Evolutionary conservation across 2,113 vertebrate genomes (phyloP).

Genomic region (Bubo bubo): DNA sequence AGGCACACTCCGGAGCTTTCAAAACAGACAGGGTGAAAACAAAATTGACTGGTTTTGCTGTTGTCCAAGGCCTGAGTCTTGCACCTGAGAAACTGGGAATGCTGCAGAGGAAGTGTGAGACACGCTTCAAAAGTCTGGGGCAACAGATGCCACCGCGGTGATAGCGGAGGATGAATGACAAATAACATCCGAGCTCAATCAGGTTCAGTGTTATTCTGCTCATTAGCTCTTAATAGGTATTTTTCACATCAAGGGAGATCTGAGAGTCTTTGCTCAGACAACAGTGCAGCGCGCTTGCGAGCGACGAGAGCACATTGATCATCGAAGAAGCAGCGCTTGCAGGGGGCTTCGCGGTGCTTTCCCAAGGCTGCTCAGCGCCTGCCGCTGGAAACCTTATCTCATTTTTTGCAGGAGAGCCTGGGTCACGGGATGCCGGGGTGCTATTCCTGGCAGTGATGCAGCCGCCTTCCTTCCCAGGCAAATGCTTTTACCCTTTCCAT

Average conservation of each 20-base stretch:
- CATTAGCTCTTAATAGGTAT: not conserved
- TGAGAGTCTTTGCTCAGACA: not conserved
- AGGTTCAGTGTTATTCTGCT: accelerated
- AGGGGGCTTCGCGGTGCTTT: not conserved
- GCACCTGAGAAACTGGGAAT: not conserved
- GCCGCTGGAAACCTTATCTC: not conserved
- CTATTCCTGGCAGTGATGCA: conserved; percentile 34
- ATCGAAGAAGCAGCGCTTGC: accelerated
- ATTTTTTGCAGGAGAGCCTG: not conserved
- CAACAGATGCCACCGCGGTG: not conserved
- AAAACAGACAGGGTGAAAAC: not conserved
- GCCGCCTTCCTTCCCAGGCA: not conserved
- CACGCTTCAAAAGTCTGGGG: accelerated
- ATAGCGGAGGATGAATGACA: not conserved
- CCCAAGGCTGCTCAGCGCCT: not conserved
- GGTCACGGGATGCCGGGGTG: not conserved
- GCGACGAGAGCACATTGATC: accelerated
- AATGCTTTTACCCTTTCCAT: not conserved
- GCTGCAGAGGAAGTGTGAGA: not conserved
- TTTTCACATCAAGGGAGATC: not conserved
- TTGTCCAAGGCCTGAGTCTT: not conserved
- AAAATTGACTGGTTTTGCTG: not conserved
- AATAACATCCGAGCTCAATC: not conserved
- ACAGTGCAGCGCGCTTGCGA: accelerated
- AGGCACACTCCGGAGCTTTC: not conserved